These are phyloP conservation scores for Solenopsis fugax DNA, from an alignment of 1,140 invertebrate species.

Conservation along the genomic window DNA sequence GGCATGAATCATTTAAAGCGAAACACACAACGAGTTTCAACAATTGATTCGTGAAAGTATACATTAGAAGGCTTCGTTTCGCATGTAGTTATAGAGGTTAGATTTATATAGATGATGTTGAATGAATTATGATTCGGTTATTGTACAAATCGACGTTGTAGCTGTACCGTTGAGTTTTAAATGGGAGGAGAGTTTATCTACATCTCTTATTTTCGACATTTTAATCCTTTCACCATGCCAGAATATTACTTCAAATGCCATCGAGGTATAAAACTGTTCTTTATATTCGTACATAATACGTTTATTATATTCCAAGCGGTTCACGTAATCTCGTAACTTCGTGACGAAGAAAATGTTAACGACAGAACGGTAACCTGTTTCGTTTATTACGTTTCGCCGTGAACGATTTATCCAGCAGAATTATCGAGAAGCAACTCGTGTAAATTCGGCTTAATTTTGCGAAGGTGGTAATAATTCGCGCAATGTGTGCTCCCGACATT, in stretches of 20 bases:
- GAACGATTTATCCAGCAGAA: not conserved
- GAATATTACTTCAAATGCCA: slow-evolving; percentile 30
- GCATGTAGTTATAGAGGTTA: slow-evolving; percentile 27
- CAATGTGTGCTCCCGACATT: slow-evolving; percentile 65
- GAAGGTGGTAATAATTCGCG: slow-evolving; percentile 70
- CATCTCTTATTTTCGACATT: slow-evolving; percentile 53
- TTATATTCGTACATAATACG: slow-evolving; percentile 28
- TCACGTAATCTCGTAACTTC: not conserved
- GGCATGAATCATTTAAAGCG: slow-evolving; percentile 26
- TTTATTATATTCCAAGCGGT: slow-evolving; percentile 9
- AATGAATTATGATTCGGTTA: slow-evolving; percentile 52
- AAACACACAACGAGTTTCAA: slow-evolving; percentile 24
- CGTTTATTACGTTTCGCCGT: not conserved
- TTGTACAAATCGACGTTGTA: slow-evolving; percentile 41
- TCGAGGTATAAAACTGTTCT: not conserved
- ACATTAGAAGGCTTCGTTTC: slow-evolving; percentile 37
- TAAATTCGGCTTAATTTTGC: slow-evolving; percentile 63
- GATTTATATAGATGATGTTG: slow-evolving; percentile 51
- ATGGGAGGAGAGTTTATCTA: slow-evolving; percentile 22
- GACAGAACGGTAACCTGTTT: not conserved
- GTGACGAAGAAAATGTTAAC: not conserved
- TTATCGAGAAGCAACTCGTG: not conserved
- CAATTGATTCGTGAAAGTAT: slow-evolving; percentile 52
- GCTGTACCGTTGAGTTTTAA: not conserved
- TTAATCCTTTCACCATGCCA: slow-evolving; percentile 41